Conservation (phyloP, 2,888 invertebrate species). For the Meliscaeva auricollis region DNA sequence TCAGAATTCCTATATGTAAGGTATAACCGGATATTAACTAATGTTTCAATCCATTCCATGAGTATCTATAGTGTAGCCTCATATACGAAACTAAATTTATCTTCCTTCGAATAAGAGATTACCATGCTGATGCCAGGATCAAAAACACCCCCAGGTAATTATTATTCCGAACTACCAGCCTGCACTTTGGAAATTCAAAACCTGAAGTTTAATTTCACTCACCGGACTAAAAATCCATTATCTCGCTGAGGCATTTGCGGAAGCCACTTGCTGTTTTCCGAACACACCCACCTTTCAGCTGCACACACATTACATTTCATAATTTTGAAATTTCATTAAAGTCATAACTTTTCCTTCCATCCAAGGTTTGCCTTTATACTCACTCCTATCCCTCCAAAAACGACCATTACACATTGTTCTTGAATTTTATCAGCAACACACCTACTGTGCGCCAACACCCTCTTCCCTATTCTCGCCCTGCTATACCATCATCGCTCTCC, state of each 20-base stretch:
- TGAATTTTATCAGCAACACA: conserved; percentile 65
- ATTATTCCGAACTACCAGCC: background rate
- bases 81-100: background rate
- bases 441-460: conserved; percentile 42
- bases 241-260: conserved; percentile 48
- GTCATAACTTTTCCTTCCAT: conserved; percentile 63
- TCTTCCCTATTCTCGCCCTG: conserved; percentile 19
- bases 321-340: conserved; percentile 72
- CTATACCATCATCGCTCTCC: background rate
- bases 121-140: background rate
- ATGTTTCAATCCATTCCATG: no score
- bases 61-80: no score
- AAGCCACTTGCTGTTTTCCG: conserved; percentile 45
- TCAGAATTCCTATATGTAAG: background rate
- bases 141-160: background rate
- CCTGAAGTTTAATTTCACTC: conserved; percentile 50
- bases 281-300: conserved; percentile 59
- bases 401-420: conserved; percentile 58
- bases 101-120: background rate
- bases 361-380: conserved; percentile 17
- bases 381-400: conserved; percentile 31
- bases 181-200: conserved; percentile 36
- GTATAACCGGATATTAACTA: no score
- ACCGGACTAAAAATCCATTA: conserved; percentile 60
- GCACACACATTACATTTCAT: conserved; percentile 68